Base-by-base conservation (phyloP, 2,797 vertebrate species). In the Vipera ursinii region DNA sequence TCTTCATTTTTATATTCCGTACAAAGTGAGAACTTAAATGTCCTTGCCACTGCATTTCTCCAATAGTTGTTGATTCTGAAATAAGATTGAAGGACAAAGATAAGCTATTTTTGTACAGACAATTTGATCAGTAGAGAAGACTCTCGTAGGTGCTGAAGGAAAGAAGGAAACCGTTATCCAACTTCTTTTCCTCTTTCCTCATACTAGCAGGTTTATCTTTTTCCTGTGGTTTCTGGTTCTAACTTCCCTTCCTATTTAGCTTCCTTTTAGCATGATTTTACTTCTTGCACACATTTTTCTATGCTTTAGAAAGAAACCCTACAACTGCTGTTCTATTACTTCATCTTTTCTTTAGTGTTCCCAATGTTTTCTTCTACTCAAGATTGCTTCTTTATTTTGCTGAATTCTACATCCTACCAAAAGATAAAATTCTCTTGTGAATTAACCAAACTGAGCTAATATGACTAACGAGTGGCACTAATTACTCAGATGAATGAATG, bases 1-100 rank as follows among this genome's bases (percentile, higher is more conserved):
- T 63, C 38, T 87, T 89, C 87, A 91, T 95, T 28, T 9, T 95
- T 95, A 88, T 89, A 38, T 61, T 65, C 63, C 91, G 93, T 60
- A 90, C 51, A 93, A 89, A 91, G 32, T 13, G 56, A 78, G 38
- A 22, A 12, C 60, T 85, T 4, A n/a, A 44, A 56, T 26, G 15
- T 10, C 26, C 6, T 59, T 63, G 26, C 28, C 32, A 32, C 26
- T 73, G 53, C 32, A 20, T 26, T 86, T 20, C 82, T 89, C 57
- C 57, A 55, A 9, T 20, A 89, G 69, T n/a, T 63, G 14, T 48
- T 92, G 59, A 13, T 61, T 92, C 61, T 59, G 20, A n/a, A 82
- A 24, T 65, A 89, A 89, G n/a, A 86, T 24, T n/a, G 63, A 78
- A 88, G 53, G 17, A 26, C 88, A 38, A 88, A 65, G n/a, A 48